These are phyloP conservation scores for Ichneumon xanthorius DNA, from an alignment of 2,888 invertebrate genomes.

Conservation along the genomic window DNA sequence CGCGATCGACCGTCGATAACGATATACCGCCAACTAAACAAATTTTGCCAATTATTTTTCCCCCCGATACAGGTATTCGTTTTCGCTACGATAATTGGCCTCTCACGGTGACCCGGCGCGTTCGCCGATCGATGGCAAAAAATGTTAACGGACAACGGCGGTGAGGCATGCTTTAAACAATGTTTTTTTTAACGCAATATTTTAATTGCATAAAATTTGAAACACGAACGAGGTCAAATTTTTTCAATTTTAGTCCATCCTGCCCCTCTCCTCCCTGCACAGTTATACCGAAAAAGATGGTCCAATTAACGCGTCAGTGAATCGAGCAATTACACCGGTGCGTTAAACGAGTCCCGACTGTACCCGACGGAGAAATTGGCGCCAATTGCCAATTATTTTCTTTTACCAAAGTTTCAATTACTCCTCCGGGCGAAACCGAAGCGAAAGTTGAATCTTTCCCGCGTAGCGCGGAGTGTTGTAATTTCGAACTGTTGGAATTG, in stretches of 20 bases:
- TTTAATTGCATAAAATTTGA: neutral
- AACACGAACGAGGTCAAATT: neutral
- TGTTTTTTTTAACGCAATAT: neutral
- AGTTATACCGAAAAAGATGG: neutral
- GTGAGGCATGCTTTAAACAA: neutral
- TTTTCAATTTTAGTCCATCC: neutral
- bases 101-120: neutral
- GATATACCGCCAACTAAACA: constrained; percentile 7
- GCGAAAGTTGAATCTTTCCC: constrained; percentile 20
- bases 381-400: constrained; percentile 56
- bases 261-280: neutral
- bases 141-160: neutral
- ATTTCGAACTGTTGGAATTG: constrained; percentile 64
- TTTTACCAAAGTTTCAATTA: constrained; percentile 11
- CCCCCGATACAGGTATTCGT: neutral
- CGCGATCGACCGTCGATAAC: neutral
- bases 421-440: neutral
- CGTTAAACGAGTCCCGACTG: neutral
- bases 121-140: neutral
- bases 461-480: constrained; percentile 20
- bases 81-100: neutral
- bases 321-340: neutral
- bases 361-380: neutral
- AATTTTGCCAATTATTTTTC: constrained; percentile 2
- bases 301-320: neutral